A percentile compares a stretch with the other conserved stretches of the same genome.
Evolutionary conservation across 2,888 invertebrate genomes (phyloP).

Genomic region (Petrolisthes manimaculis): DNA sequence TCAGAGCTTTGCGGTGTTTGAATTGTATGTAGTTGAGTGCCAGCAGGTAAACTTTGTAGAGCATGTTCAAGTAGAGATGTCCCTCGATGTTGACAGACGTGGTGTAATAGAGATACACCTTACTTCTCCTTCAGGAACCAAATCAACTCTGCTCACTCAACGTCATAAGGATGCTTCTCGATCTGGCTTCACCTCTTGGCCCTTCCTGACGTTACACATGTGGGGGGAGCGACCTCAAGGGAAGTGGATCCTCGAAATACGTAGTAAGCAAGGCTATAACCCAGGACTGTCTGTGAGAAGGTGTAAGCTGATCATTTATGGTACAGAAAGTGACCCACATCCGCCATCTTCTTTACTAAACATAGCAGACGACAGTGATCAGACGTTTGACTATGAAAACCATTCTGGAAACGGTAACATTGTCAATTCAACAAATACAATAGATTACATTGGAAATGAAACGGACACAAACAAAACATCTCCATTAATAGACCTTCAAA

Average conservation of each 20-base stretch:
- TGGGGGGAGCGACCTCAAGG: conserved; percentile 98
- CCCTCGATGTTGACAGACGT: conserved; percentile 87
- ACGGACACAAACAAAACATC: too few species aligned
- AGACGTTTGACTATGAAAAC: too few species aligned
- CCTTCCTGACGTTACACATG: conserved; percentile 98
- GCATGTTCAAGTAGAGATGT: conserved; percentile 81
- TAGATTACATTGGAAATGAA: too few species aligned
- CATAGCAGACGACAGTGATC: too few species aligned
- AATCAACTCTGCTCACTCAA: conserved; percentile 90
- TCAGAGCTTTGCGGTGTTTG: conserved; percentile 69
- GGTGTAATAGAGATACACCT: conserved; percentile 95
- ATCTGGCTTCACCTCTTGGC: conserved; percentile 96
- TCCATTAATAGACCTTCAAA: too few species aligned
- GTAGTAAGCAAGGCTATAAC: conserved; percentile 76
- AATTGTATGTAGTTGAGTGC: conserved; percentile 84
- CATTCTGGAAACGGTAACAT: too few species aligned
- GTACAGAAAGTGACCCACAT: background rate
- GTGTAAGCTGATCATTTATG: background rate
- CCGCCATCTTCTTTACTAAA: background rate
- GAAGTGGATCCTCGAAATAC: conserved; percentile 94
- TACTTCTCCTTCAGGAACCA: conserved; percentile 90
- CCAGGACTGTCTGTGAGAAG: background rate
- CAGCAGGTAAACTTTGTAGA: conserved; percentile 92
- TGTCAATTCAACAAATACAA: too few species aligned
- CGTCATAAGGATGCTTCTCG: conserved; percentile 90